Conservation (phyloP, 2,113 vertebrate species). For the Lepus europaeus region DNA sequence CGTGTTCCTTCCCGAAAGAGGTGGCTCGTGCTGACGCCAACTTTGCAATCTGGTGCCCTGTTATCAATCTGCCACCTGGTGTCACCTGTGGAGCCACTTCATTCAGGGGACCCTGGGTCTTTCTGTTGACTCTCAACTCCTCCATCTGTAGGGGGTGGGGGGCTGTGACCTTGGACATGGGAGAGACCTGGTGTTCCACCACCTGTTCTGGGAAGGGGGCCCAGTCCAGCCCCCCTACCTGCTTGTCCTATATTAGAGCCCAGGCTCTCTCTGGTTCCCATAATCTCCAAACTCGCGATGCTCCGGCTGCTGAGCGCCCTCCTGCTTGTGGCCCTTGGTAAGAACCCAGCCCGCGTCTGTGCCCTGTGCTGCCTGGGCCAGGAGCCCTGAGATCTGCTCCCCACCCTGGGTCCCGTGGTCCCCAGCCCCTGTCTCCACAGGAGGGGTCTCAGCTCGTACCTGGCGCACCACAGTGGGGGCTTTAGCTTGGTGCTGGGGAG, state of each 20-base stretch:
- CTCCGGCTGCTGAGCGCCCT: background rate
- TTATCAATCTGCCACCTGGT: constrained; percentile 51
- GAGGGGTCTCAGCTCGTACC: background rate
- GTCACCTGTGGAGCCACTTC: constrained; percentile 55
- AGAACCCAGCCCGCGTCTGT: too few relatives aligned
- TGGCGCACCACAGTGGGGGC: too few relatives aligned
- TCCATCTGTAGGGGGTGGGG: background rate
- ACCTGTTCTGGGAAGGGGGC: constrained; percentile 66
- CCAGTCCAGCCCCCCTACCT: background rate
- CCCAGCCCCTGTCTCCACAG: too few relatives aligned
- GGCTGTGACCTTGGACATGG: constrained; percentile 58
- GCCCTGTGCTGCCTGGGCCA: too few relatives aligned
- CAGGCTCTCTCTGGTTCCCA: background rate
- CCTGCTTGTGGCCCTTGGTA: too few relatives aligned
- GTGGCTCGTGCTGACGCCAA: background rate
- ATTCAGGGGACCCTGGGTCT: background rate
- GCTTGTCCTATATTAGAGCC: constrained; percentile 68
- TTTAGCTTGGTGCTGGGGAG: too few relatives aligned
- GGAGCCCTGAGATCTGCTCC: too few relatives aligned
- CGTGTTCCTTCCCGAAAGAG: background rate
- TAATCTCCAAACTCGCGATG: constrained; percentile 64
- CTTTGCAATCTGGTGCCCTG: background rate
- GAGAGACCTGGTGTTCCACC: constrained; percentile 11
- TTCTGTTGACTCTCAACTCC: background rate
- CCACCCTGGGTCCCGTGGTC: too few relatives aligned